Evolutionary conservation across 2,888 invertebrate genomes (phyloP), one percentile per base, ranked within the genome.

Genomic region (Drosophila pseudotakahashii): DNA sequence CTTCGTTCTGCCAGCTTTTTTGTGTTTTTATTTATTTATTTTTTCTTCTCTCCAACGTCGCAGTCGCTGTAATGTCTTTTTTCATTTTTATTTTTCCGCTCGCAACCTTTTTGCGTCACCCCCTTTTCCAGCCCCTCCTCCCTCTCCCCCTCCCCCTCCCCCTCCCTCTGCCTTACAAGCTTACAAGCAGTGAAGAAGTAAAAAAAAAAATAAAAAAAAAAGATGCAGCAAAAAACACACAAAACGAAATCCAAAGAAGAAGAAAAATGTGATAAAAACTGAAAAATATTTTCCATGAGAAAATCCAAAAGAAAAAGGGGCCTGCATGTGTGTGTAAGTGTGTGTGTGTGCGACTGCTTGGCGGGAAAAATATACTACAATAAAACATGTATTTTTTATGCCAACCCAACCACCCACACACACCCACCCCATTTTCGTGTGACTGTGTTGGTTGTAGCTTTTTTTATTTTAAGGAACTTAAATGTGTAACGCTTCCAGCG

Each of bases 261-360:
- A 87, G 82, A 83, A 89, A 89, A 89, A 88, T 80, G 86, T 81
- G 79, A 86, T 87, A 88, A 87, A 86, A 81, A 89, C 87, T 81
- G 89, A 80, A 86, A 89, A 89, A 89, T 88, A 89, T 89, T 89
- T 89, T 89, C 87, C 89, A 88, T 88, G 89, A 84, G 88, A 84
- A 88, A 88, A 89, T 75, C 82, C 82, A 84, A 88, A 88, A 88
- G 88, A 88, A 88, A 58, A 50, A 50, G 75, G 45, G 62, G 50
- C 23, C 16, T 60, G 37, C 57, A 32, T 52, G 42, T 58, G 14
- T 52, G 37, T n/a, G n/a, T n/a, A n/a, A n/a, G n/a, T n/a, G 16
- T 42, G 42, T 68, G 44, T 67, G 51, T 55, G 45, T 64, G 42
- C 57, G 59, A 59, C 58, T 55, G 57, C 68, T 57, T 85, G 87